Evolutionary conservation across 2,888 invertebrate genomes (phyloP), one percentile per base, ranked within the genome.

Genomic region (Pyralis farinalis): DNA sequence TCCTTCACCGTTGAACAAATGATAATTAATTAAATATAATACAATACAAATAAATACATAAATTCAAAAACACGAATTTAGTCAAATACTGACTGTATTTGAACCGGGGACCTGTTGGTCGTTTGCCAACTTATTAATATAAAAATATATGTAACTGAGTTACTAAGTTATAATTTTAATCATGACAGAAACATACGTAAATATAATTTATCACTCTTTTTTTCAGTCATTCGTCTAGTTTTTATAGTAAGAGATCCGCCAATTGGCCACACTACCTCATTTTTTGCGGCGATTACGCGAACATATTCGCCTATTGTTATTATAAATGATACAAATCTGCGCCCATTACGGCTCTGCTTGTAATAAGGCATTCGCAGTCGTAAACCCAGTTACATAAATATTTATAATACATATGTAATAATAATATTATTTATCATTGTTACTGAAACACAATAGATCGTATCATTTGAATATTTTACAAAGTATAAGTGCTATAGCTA

Each of bases 401-500:
- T 81, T 77, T 77, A 75, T 73, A 71, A 75, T 78, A 77, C 73
- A 76, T 71, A 75, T 71, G 71, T 75, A 75, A 75, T 82, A 78
- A 75, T 81, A 80, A 76, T 78, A 77, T 78, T 82, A 79, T 84
- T 79, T 81, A 84, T 83, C 83, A 83, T 82, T 83, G 84, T 85
- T 77, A 70, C 72, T 74, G 79, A 77, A 81, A 78, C 73, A 82
- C 85, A 85, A 85, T 83, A 84, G 83, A 83, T 83, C 77, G 77
- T 85, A 84, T 84, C 79, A 83, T 86, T 85, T 84, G 82, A 85
- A 85, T 86, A 83, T 83, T 83, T 83, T 78, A 74, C 75, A 78
- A 76, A 74, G 25, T 75, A 75, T 80, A 78, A 68, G 67, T 71
- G 58, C 53, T 16, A 70, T 64, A 55, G 58, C n/a, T n/a, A n/a